Conservation (phyloP, 1,140 invertebrate genomes). For the Leptinotarsa defecta region DNA sequence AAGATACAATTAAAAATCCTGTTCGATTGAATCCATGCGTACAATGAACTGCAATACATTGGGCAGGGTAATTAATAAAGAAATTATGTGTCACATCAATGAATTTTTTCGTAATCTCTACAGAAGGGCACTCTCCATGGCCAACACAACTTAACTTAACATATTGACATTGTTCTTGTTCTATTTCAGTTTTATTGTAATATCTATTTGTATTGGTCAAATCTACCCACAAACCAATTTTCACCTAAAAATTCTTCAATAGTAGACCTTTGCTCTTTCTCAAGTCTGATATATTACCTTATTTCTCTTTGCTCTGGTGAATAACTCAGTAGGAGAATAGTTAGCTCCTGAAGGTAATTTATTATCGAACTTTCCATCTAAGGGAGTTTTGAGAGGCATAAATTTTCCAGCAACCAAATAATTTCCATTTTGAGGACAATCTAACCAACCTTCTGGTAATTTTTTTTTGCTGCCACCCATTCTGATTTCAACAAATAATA, state of each 20-base stretch:
- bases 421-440: conserved; percentile 26
- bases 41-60: conserved; percentile 91
- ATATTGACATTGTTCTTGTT: conserved; percentile 75
- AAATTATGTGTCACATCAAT: conserved; percentile 78
- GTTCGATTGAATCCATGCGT: conserved; percentile 99
- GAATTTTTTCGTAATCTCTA: conserved; percentile 78
- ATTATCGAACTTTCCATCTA: conserved; percentile 11
- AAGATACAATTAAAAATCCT: conserved; percentile 90
- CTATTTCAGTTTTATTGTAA: conserved; percentile 81
- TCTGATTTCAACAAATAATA: neutral
- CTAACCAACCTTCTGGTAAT: conserved; percentile 21
- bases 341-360: neutral
- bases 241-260: conserved; percentile 62
- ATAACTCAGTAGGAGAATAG: conserved; percentile 10
- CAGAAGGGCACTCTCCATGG: conserved; percentile 78
- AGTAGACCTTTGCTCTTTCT: conserved; percentile 22
- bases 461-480: conserved; percentile 13
- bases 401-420: conserved; percentile 13
- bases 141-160: conserved; percentile 86
- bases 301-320: conserved; percentile 14
- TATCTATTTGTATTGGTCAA: conserved; percentile 93
- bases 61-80: conserved; percentile 74
- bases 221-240: conserved; percentile 95
- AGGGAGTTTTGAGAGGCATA: conserved; percentile 27
- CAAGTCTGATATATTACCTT: conserved; percentile 12